A percentile compares a stretch with the other conserved stretches of the same genome.
Conservation (phyloP, 2,113 vertebrate genomes). For the Physeter macrocephalus region DNA sequence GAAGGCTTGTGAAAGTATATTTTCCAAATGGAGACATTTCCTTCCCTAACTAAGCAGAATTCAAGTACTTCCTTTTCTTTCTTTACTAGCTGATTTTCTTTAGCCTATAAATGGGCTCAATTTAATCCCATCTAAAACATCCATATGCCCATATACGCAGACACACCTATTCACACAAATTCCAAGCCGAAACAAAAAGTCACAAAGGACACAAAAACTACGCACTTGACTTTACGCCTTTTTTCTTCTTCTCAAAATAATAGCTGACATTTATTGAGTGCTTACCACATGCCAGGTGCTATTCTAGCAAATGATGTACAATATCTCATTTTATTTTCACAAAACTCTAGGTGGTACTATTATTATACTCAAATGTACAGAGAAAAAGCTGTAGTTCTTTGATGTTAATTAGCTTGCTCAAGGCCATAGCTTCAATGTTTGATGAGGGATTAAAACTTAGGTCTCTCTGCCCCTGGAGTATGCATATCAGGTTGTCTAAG, state of each 20-base stretch:
- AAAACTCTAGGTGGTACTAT: not conserved
- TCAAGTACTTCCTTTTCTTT: not conserved
- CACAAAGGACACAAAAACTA: not conserved
- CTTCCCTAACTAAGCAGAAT: not conserved
- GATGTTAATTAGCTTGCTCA: not conserved
- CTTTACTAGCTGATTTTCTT: not conserved
- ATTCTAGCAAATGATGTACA: not conserved
- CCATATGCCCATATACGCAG: not conserved
- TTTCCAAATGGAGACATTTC: not conserved
- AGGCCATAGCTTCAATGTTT: not conserved
- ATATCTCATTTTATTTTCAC: conserved; percentile 21
- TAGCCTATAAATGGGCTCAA: not conserved
- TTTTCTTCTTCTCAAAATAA: conserved; percentile 20
- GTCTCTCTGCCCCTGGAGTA: not conserved
- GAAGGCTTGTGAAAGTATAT: not conserved
- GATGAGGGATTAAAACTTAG: not conserved
- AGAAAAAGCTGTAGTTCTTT: not conserved
- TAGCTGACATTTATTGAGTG: not conserved
- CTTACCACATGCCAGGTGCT: not conserved
- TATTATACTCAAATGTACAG: not conserved
- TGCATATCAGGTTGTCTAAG: not conserved
- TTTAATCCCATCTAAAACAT: not conserved
- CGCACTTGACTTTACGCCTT: not conserved
- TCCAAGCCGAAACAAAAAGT: conserved; percentile 26
- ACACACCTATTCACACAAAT: not conserved